phyloP scores from a whole-genome alignment of 37 sponge, comb jelly and placozoan genomes.

The Spongia lamella region DNA sequence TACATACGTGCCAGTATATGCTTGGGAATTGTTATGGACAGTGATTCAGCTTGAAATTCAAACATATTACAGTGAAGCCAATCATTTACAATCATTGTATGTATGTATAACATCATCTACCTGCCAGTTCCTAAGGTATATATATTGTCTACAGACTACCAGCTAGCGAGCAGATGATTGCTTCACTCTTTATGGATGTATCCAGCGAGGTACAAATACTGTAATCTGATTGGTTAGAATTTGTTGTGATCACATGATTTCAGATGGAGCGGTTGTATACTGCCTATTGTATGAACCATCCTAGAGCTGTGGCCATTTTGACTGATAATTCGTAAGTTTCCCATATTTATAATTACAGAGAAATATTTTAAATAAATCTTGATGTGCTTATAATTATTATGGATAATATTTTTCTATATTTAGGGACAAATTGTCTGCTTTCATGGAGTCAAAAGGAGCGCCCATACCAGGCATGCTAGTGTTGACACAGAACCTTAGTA shows the following conservation, averaged over 20 bases:
- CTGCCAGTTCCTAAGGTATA: no score
- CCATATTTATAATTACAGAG: no score
- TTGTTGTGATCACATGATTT: background rate
- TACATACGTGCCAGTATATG: no score
- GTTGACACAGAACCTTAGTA: slow-evolving; percentile 81
- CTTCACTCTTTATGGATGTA: slow-evolving; percentile 4
- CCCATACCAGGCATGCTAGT: slow-evolving; percentile 82
- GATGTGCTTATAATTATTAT: no score
- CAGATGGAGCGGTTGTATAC: slow-evolving; percentile 73
- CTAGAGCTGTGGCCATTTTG: slow-evolving; percentile 83
- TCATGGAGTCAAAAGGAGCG: slow-evolving; percentile 86
- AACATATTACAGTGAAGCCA: no score
- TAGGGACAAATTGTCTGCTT: slow-evolving; percentile 83
- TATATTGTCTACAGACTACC: slow-evolving; percentile 9
- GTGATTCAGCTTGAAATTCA: no score
- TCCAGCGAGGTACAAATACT: background rate
- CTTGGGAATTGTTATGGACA: no score
- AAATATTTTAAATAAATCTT: no score
- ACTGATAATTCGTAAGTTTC: slow-evolving; percentile 89
- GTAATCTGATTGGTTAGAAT: background rate
- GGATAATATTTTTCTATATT: no score
- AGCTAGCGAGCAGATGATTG: slow-evolving; percentile 8
- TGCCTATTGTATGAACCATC: slow-evolving; percentile 80
- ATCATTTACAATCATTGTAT: no score
- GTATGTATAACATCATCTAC: no score